Evolutionary conservation across 37 sponge, comb jelly and placozoan species (phyloP), one percentile per base, ranked within the genome.

Genomic region (Sycon ciliatum): DNA sequence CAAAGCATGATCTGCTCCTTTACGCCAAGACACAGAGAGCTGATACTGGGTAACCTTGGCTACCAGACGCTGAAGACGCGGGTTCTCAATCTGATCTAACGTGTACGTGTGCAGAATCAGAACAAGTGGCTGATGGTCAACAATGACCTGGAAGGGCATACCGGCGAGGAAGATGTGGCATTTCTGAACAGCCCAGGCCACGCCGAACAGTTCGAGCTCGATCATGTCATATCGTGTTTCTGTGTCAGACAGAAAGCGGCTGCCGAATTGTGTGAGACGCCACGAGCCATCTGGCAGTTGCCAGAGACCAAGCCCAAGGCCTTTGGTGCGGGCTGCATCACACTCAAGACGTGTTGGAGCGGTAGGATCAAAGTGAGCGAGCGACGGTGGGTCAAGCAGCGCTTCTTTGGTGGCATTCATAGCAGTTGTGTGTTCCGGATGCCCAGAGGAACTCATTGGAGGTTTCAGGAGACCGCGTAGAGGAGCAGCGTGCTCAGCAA

Each of bases 51-150:
- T 74, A 32, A 80, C 30, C 31, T 58, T 1, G 24, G 58, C 57
- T 39, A 38, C 35, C 31, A 73, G 69, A n/a, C 69, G 69, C 62
- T 80, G 81, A 0, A 80, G 74, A 1, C 75, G 68, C 16, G 69
- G 81, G 35, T 80, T 80, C 32, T 80, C 75, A 20, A 80, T 80
- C 56, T 80, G 74, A 34, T 74, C 81, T 22, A 80, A 30, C 6
- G 61, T 46, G n/a, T 73, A 71, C 22, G 18, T 56, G 69, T 73
- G 73, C 52, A 80, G 75, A 34, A 80, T 74, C 1, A 65, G 79
- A 53, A 69, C 27, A 1, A 78, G 72, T 7, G 79, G 74, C 63
- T 67, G 53, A 53, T 80, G 70, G 53, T 73, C 74, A 1, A 75
- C 74, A 27, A 79, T 32, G 56, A 79, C 80, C 0, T 6, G 54